Evolutionary conservation across 2,113 vertebrate genomes (phyloP), one percentile per base, ranked within the genome.

Genomic region (Fulmarus glacialis): DNA sequence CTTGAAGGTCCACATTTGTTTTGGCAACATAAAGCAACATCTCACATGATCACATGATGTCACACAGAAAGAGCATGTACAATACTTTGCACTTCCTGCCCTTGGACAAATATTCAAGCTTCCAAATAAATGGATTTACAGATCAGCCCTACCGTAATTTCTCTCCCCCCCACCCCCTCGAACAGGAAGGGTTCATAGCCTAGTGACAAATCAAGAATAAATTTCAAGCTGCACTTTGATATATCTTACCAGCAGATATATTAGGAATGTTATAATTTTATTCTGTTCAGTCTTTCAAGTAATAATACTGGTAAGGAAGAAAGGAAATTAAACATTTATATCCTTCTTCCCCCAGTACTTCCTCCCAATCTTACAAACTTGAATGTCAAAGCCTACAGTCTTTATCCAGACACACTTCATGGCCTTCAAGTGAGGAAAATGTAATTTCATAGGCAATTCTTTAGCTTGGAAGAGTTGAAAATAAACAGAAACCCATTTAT

Each of bases 251-350:
- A 81, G 30, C 40, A 89, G 47, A 71, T 59, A 17, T 19, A 81
- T 42, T 36, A 48, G 15, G 16, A 90, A 90, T 27, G 42, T 15
- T 75, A 24, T 40, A 2, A 48, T 77, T 79, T 93, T 55, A 70
- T 45, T 95, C 38, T 60, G 24, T 62, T 81, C 63, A 62, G 62
- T 82, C 62, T 86, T 93, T 79, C 75, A 95, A 52, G 53, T 68
- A 78, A 27, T 56, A 50, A 81, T 58, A 96, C 6, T 59, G 36
- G 24, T 92, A 87, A 81, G 68, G 55, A 68, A 87, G n/a, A 47
- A 22, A 72, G 45, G 50, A 87, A 93, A 86, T 78, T 23, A 74
- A 93, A 93, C 62, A 83, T 73, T 92, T 89, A 88, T 60, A 84
- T 81, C 79, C 93, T 88, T 60, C 59, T 87, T 85, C 67, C 88